Evolutionary conservation across 2,888 invertebrate genomes (phyloP).

Genomic region (Sesia apiformis): DNA sequence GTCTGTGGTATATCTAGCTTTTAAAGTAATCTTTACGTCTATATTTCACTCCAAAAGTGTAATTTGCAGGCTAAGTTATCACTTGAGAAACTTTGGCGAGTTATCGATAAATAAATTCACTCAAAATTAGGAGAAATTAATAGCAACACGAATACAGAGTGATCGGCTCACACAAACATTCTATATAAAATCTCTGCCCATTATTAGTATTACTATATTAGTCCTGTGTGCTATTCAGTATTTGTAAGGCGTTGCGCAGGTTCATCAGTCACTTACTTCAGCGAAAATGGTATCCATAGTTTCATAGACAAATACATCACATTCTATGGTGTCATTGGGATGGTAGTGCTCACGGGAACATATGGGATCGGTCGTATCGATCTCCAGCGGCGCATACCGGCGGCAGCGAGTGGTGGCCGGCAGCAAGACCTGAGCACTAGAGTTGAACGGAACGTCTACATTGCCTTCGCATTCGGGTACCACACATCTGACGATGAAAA

Average conservation of each 20-base stretch:
- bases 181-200: too few relatives aligned
- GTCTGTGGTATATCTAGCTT: too few relatives aligned
- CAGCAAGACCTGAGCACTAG: conserved; percentile 23
- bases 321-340: conserved; percentile 25
- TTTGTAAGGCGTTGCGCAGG: background rate
- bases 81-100: too few relatives aligned
- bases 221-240: background rate
- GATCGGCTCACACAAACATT: too few relatives aligned
- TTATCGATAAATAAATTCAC: too few relatives aligned
- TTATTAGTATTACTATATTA: too few relatives aligned
- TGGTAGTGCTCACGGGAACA: conserved; percentile 37
- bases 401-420: conserved; percentile 24
- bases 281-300: conserved; percentile 42
- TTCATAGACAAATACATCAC: conserved; percentile 41
- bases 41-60: too few relatives aligned
- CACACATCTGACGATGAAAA: conserved; percentile 47
- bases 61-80: too few relatives aligned
- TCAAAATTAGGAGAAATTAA: too few relatives aligned
- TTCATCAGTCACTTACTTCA: conserved; percentile 35
- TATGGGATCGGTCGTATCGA: conserved; percentile 1
- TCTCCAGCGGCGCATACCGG: conserved; percentile 24
- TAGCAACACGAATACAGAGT: too few relatives aligned
- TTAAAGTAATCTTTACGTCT: too few relatives aligned
- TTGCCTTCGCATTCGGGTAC: conserved; percentile 71
- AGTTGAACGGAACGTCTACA: conserved; percentile 15